These are phyloP conservation scores for Euplagia quadripunctaria DNA, from an alignment of 2,888 invertebrate species.

Conservation along the genomic window DNA sequence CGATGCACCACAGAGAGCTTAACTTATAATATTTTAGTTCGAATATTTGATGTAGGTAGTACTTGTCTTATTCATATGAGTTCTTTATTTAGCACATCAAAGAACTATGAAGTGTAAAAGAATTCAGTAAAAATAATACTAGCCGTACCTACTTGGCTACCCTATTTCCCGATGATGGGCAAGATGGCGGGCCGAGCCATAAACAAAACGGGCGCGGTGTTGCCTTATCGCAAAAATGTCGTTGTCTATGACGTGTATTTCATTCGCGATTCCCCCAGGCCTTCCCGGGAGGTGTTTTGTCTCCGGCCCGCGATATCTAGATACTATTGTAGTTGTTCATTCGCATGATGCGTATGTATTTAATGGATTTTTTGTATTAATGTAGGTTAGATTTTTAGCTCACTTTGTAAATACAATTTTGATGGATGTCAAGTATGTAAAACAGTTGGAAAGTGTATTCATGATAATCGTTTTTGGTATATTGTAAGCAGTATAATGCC, in stretches of 20 bases:
- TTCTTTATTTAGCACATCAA: not conserved
- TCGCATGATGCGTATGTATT: conserved; percentile 34
- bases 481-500: not conserved
- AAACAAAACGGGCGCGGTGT: conserved; percentile 70
- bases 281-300: conserved; percentile 60
- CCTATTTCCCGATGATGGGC: conserved; percentile 50
- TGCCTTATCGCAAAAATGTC: conserved; percentile 79
- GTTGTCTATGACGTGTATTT: conserved; percentile 71
- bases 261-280: conserved; percentile 69
- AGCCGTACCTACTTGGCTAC: conserved; percentile 41
- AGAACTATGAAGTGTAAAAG: conserved; percentile 1
- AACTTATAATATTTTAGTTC: too few species aligned
- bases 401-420: not conserved
- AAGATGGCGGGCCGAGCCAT: conserved; percentile 73
- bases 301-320: conserved; percentile 56
- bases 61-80: not conserved
- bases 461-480: not conserved
- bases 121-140: conserved; percentile 31
- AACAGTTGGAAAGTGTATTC: not conserved
- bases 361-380: conserved; percentile 24
- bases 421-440: not conserved
- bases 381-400: conserved; percentile 9
- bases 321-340: conserved; percentile 53
- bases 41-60: not conserved
- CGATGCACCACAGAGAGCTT: too few species aligned